A percentile compares a stretch with the other conserved stretches of the same genome.
Conservation (phyloP, 1,140 invertebrate genomes). For the Ips nitidus region DNA sequence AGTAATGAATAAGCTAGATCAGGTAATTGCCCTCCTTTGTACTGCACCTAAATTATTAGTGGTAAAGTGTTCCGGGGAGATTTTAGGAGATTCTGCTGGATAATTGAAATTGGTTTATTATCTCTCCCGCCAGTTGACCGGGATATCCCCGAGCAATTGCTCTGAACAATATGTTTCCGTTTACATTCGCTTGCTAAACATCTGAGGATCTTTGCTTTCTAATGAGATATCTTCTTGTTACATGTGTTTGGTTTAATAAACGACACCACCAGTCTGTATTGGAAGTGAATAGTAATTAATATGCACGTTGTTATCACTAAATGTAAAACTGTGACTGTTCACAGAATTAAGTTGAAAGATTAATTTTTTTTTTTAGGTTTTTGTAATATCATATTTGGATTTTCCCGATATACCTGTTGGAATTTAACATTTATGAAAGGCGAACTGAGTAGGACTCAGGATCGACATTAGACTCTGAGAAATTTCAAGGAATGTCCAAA, state of each 20-base stretch:
- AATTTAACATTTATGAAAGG: too few species aligned
- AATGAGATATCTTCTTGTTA: not conserved
- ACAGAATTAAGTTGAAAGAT: too few species aligned
- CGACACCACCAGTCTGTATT: too few species aligned
- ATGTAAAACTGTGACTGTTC: too few species aligned
- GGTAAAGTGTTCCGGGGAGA: conserved; percentile 7
- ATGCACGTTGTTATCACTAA: too few species aligned
- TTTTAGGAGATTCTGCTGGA: conserved; percentile 21
- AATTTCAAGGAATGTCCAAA: too few species aligned
- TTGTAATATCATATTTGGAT: too few species aligned
- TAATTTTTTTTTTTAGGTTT: too few species aligned
- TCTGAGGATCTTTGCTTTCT: conserved; percentile 16
- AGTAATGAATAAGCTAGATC: not conserved
- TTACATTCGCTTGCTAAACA: conserved; percentile 8
- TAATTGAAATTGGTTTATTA: conserved; percentile 27
- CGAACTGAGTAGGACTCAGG: too few species aligned
- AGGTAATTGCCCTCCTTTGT: not conserved
- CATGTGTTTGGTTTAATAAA: not conserved
- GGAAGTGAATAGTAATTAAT: too few species aligned
- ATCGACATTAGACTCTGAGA: too few species aligned
- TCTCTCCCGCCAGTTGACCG: conserved; percentile 23
- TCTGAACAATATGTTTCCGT: conserved; percentile 13
- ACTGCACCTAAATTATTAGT: conserved; percentile 2
- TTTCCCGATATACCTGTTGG: too few species aligned
- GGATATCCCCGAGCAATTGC: conserved; percentile 25